Conservation (phyloP, 2,888 invertebrate genomes). For the Pseudolycoriella hygida region DNA sequence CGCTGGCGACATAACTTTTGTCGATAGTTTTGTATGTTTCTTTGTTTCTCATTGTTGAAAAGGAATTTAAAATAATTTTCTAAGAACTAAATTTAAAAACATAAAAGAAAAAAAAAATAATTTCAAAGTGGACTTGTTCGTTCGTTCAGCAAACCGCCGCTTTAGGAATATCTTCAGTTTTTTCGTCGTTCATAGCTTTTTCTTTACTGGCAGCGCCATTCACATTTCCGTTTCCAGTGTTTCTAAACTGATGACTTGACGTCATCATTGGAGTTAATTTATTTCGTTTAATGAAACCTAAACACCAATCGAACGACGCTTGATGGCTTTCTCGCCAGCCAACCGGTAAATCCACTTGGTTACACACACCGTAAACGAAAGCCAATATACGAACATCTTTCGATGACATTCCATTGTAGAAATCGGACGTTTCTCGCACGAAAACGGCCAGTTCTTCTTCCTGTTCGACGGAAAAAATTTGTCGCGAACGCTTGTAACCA, state of each 20-base stretch:
- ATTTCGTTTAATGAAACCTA: constrained; percentile 6
- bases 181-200: neutral
- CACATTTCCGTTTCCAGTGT: neutral
- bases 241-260: neutral
- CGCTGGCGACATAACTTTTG: too few relatives aligned
- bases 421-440: constrained; percentile 4
- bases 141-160: neutral
- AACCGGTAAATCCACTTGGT: constrained; percentile 6
- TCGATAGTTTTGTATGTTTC: too few relatives aligned
- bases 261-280: constrained; percentile 4
- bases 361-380: constrained; percentile 5
- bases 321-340: constrained; percentile 6
- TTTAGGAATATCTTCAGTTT: neutral
- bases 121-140: constrained; percentile 7
- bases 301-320: constrained; percentile 7
- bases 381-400: constrained; percentile 6
- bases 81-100: too few relatives aligned
- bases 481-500: constrained; percentile 2
- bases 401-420: constrained; percentile 6
- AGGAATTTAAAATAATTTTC: too few relatives aligned
- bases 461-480: constrained; percentile 6
- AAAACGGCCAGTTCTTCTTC: constrained; percentile 5
- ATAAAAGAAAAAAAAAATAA: too few relatives aligned
- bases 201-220: constrained; percentile 19
- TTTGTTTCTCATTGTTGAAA: too few relatives aligned